Base-by-base conservation (phyloP, 2,888 invertebrate genomes). In the Idaea aversata region DNA sequence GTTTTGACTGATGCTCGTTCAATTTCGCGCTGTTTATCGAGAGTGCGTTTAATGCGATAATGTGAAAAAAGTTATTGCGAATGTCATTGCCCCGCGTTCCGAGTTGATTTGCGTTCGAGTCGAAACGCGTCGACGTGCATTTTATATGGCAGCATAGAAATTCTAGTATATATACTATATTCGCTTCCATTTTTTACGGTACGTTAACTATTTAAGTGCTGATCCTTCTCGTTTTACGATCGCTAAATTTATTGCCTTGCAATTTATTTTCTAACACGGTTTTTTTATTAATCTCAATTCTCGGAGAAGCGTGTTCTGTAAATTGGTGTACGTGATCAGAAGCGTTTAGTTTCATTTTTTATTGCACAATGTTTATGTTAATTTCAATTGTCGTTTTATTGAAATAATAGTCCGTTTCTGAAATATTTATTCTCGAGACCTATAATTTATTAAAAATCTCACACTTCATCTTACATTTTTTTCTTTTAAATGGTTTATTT, bases 1-100 rank as follows among this genome's bases (percentile, higher is more conserved):
- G 86, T 88, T 88, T 83, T 87, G 86, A 85, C 85, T 83, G 79
- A 71, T 84, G 85, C 77, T 83, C 79, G 80, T 83, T 83, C 80
- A 70, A 83, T 84, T 84, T 78, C 70, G 70, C 78, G 76, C 75
- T 75, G 77, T 80, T 83, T 82, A 77, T 80, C 77, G 77, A 68
- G 75, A 71, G 76, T 78, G 76, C 76, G 77, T 81, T 81, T 80
- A 78, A 78, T 83, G 80, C 75, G 83, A 85, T 86, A 85, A 85
- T 83, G 78, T 78, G 81, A 83, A 86, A 87, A 81, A 83, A 81
- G 79, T 81, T 72, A 77, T 78, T 73, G 77, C 71, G 72, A 67
- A 76, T 83, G 86, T 86, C 86, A 79, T 80, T 85, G 86, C 80
- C 79, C 86, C 77, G 76, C 69, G 65, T 67, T 63, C 67, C 77